A percentile compares a stretch with the other conserved stretches of the same genome.
phyloP scores from a whole-genome alignment of 2,888 invertebrate species.

The Trichopria drosophilae region DNA sequence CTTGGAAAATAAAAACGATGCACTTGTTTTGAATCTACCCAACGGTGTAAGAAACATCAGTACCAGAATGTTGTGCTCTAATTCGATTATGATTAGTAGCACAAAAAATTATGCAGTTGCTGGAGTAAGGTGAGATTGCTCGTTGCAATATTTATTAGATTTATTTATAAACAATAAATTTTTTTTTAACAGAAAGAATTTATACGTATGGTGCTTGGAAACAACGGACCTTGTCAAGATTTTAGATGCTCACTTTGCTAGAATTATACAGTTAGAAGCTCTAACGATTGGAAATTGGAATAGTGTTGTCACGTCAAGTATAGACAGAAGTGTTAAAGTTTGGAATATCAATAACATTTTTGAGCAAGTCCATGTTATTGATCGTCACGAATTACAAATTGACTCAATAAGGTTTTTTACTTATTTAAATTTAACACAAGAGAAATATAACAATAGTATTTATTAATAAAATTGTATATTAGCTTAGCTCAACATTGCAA shows the following conservation, averaged over 20 bases:
- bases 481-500: constrained; percentile 78
- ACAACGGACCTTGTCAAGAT: constrained; percentile 83
- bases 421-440: neutral
- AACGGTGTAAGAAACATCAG: constrained; percentile 92
- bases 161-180: neutral
- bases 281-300: constrained; percentile 89
- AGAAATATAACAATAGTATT: neutral
- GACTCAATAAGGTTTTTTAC: constrained; percentile 80
- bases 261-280: constrained; percentile 89
- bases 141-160: neutral
- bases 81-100: constrained; percentile 89
- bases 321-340: constrained; percentile 96
- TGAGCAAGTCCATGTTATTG: constrained; percentile 94
- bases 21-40: constrained; percentile 72
- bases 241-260: constrained; percentile 93
- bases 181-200: constrained; percentile 70
- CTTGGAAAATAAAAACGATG: constrained; percentile 62
- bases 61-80: constrained; percentile 86
- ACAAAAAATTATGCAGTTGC: constrained; percentile 91
- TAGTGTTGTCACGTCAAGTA: constrained; percentile 93
- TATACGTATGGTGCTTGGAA: constrained; percentile 91
- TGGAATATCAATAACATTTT: constrained; percentile 99
- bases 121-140: constrained; percentile 75
- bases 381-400: constrained; percentile 91
- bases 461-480: constrained; percentile 7